Evolutionary conservation across 1,140 invertebrate genomes (phyloP), one percentile per base, ranked within the genome.

Genomic region (Stegodyphus dumicola): DNA sequence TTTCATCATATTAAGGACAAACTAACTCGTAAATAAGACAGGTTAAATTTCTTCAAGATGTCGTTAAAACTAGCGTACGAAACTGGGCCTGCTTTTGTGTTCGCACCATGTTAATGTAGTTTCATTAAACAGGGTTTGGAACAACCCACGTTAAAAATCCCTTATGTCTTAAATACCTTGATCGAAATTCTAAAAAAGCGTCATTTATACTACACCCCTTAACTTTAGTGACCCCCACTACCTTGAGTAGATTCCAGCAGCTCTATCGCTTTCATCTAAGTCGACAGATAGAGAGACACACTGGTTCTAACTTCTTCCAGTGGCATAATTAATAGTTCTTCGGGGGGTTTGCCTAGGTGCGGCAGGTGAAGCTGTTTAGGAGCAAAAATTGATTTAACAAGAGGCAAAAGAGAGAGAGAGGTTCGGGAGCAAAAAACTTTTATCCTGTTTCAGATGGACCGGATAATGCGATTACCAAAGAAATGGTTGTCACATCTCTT

Each of bases 321-420:
- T 51, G 49, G 10, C 10, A 11, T 71, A 71, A 71, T 71, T 71
- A 71, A 71, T 71, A 71, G 69, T 52, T 71, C 33, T 49, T 71
- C 10, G 7, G 69, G n/a, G 11, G 33, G 6, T 60, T 60, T 60
- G 48, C 69, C 49, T 10, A 33, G 33, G 33, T n/a, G 6, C 48
- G 9, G 33, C 18, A 52, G 48, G 49, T 49, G 69, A 51, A 71
- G 49, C 69, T 71, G 49, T 13, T 71, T 71, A 49, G 49, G 6
- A 51, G n/a, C 69, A 71, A 71, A 71, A 71, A 18, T 71, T 51
- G 69, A 71, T 71, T 71, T 71, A 71, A 33, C n/a, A 71, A 51
- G 10, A 33, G 49, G 6, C 9, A 51, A n/a, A 71, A 60, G 56
- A 60, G 9, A 60, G 33, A 33, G 33, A 33, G 33, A 60, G 15